Percentiles rank a stretch among this genome's conserved stretches.
These are phyloP conservation scores for Cryptotermes secundus DNA, from an alignment of 1,140 invertebrate species.

Conservation along the genomic window DNA sequence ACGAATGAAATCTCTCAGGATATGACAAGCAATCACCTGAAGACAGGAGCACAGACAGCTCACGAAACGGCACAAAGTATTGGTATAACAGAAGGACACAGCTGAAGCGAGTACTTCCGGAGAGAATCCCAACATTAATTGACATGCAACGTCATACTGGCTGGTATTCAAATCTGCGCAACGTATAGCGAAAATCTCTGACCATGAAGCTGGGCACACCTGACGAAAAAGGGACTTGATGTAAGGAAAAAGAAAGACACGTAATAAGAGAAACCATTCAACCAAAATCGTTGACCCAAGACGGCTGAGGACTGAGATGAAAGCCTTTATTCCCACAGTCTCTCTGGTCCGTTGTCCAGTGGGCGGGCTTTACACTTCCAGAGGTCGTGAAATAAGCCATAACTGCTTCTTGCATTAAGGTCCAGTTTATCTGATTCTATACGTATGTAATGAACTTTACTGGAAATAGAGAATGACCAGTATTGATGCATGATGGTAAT, in stretches of 20 bases:
- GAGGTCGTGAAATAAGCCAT: not conserved
- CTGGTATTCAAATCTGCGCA: not conserved
- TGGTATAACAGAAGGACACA: too few relatives aligned
- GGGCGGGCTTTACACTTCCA: not conserved
- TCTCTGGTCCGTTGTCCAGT: not conserved
- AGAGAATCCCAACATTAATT: not conserved
- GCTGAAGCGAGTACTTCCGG: too few relatives aligned
- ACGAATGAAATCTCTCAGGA: too few relatives aligned
- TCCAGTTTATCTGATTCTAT: not conserved
- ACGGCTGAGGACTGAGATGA: constrained; percentile 4
- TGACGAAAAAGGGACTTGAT: not conserved
- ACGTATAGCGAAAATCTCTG: not conserved
- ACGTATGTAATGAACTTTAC: not conserved
- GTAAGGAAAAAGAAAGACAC: not conserved
- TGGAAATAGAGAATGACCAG: not conserved
- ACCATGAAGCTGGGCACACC: not conserved
- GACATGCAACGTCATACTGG: not conserved
- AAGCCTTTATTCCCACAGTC: constrained; percentile 9
- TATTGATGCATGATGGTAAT: not conserved
- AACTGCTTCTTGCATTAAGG: not conserved
- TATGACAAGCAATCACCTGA: too few relatives aligned
- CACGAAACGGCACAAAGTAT: too few relatives aligned
- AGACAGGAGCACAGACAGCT: too few relatives aligned
- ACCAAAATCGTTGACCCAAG: constrained; percentile 10
- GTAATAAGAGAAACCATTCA: constrained; percentile 9